phyloP scores from a whole-genome alignment of 2,113 vertebrate genomes.

The Crotophaga sulcirostris region DNA sequence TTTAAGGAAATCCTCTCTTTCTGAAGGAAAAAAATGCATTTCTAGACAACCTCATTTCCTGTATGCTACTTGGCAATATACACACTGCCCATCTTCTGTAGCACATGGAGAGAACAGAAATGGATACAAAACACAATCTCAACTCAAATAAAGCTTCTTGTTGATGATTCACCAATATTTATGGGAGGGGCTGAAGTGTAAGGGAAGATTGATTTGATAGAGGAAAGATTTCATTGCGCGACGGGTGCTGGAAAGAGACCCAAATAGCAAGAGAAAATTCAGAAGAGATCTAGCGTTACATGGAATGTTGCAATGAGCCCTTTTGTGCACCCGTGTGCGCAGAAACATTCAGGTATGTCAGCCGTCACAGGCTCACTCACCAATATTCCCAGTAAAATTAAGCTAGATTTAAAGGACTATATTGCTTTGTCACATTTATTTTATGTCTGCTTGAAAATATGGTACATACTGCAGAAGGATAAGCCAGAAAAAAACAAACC shows the following conservation, averaged over 20 bases:
- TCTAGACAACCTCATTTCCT: neutral
- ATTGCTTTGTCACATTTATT: neutral
- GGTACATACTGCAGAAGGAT: neutral
- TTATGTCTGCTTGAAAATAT: neutral
- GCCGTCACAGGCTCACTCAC: neutral
- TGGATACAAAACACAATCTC: rapidly evolving
- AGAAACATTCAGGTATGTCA: neutral
- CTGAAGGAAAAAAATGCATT: neutral
- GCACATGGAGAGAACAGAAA: neutral
- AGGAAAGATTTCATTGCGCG: neutral
- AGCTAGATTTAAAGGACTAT: neutral
- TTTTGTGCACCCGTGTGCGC: neutral
- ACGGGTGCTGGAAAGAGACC: neutral
- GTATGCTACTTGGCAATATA: rapidly evolving
- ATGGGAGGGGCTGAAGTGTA: neutral
- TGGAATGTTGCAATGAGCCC: rapidly evolving
- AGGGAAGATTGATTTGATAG: neutral
- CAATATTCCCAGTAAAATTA: neutral
- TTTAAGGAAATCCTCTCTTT: neutral
- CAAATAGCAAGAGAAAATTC: neutral
- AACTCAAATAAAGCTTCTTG: rapidly evolving
- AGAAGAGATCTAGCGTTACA: neutral
- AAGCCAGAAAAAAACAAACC: neutral
- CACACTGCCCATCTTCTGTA: neutral
- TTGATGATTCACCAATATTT: neutral